phyloP scores from a whole-genome alignment of 2,113 vertebrate species.

The Peromyscus polionotus region DNA sequence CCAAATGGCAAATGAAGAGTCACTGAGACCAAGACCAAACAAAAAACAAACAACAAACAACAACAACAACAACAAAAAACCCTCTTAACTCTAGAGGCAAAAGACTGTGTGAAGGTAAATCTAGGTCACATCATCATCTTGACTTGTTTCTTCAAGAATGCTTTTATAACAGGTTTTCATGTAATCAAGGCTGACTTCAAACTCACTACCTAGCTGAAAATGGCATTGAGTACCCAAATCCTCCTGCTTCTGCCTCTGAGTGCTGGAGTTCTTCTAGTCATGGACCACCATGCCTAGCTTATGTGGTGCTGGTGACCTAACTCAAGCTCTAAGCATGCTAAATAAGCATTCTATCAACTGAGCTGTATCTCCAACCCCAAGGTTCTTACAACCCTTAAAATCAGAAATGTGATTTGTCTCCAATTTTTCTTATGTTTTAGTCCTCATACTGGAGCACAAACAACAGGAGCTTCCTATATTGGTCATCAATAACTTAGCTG shows the following conservation, averaged over 20 bases:
- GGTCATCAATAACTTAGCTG: background rate
- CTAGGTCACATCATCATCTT: background rate
- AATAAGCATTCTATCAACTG: background rate
- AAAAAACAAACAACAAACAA: background rate
- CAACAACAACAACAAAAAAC: background rate
- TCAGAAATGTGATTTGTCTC: slow-evolving; percentile 20
- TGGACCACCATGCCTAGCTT: background rate
- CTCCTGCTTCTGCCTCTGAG: no score
- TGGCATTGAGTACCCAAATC: background rate
- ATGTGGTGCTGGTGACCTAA: background rate
- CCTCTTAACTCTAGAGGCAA: background rate
- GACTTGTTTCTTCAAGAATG: background rate
- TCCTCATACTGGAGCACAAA: background rate
- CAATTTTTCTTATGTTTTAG: background rate
- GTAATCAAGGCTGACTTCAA: background rate
- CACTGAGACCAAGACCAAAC: background rate
- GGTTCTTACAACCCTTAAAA: background rate
- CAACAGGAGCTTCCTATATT: background rate
- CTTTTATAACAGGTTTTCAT: background rate
- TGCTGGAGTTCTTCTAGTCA: background rate
- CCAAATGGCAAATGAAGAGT: background rate
- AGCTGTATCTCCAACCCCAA: background rate
- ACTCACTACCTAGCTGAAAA: background rate
- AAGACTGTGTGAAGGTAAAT: background rate
- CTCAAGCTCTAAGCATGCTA: background rate